A percentile compares a stretch with the other conserved stretches of the same genome.
phyloP scores from a whole-genome alignment of 2,888 invertebrate species.

The Linyphia triangularis region DNA sequence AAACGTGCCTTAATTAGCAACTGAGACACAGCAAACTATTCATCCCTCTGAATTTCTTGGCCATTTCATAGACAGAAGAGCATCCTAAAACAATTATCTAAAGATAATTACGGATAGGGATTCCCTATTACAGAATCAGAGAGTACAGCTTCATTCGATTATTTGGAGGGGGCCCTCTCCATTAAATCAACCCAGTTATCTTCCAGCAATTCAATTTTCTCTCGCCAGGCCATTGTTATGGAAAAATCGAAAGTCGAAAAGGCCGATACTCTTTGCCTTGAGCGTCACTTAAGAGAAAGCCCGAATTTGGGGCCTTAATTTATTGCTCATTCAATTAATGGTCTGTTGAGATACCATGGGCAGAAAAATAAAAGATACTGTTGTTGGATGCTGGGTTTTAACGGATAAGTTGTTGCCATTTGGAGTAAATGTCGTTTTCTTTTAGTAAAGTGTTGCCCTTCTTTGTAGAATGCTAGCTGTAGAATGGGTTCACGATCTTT shows the following conservation, averaged over 20 bases:
- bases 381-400: background rate
- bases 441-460: background rate
- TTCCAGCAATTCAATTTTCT: slow-evolving; percentile 41
- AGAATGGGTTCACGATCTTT: too few species aligned
- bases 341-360: slow-evolving; percentile 2
- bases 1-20: background rate
- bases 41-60: too few species aligned
- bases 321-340: slow-evolving; percentile 56
- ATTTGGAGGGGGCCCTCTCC: slow-evolving; percentile 26
- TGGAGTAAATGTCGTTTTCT: background rate
- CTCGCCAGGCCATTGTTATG: slow-evolving; percentile 34
- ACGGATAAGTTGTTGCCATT: background rate
- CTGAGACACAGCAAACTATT: background rate
- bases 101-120: slow-evolving; percentile 31
- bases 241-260: slow-evolving; percentile 53
- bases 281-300: slow-evolving; percentile 34
- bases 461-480: too few species aligned
- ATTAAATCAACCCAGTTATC: slow-evolving; percentile 59
- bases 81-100: slow-evolving; percentile 42
- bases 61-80: background rate
- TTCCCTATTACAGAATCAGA: slow-evolving; percentile 14
- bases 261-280: slow-evolving; percentile 16
- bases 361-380: background rate
- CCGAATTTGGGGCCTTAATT: slow-evolving; percentile 46
- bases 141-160: slow-evolving; percentile 38